Conservation (phyloP, 2,888 invertebrate species). For the Sinelater perroti region DNA sequence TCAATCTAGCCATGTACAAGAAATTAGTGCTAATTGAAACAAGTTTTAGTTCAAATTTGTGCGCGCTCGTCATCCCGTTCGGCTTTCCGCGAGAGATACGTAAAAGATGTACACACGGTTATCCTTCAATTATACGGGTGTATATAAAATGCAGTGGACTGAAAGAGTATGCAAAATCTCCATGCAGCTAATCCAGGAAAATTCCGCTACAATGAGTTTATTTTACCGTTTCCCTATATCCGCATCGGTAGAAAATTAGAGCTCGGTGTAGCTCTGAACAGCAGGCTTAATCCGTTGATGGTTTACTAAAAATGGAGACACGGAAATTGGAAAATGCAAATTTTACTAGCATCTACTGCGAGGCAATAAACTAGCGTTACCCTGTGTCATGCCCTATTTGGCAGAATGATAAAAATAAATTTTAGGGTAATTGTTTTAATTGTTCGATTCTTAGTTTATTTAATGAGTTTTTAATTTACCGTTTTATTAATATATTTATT, state of each 20-base stretch:
- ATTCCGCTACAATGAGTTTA: slow-evolving; percentile 55
- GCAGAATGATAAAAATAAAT: not conserved
- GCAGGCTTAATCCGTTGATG: slow-evolving; percentile 47
- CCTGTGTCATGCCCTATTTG: too few relatives aligned
- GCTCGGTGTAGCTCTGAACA: slow-evolving; percentile 45
- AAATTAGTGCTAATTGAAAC: slow-evolving; percentile 8
- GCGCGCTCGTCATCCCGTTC: too few relatives aligned
- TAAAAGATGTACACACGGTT: slow-evolving; percentile 4
- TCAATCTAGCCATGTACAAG: not conserved
- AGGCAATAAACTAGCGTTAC: too few relatives aligned
- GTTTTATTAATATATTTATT: too few relatives aligned
- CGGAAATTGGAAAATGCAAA: slow-evolving; percentile 31
- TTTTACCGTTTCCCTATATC: slow-evolving; percentile 46
- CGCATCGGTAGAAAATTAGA: slow-evolving; percentile 46
- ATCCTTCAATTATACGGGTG: slow-evolving; percentile 15
- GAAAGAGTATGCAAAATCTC: slow-evolving; percentile 50
- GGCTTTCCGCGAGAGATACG: too few relatives aligned
- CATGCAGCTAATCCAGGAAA: slow-evolving; percentile 53
- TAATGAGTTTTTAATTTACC: too few relatives aligned
- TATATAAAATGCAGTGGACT: slow-evolving; percentile 40
- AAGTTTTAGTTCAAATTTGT: not conserved
- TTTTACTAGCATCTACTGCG: slow-evolving; percentile 12
- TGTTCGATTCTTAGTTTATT: too few relatives aligned
- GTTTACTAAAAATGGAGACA: slow-evolving; percentile 45
- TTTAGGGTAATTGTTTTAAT: too few relatives aligned